Conservation (phyloP, 2,113 vertebrate species). For the Cyphomyrus plagiostoma region DNA sequence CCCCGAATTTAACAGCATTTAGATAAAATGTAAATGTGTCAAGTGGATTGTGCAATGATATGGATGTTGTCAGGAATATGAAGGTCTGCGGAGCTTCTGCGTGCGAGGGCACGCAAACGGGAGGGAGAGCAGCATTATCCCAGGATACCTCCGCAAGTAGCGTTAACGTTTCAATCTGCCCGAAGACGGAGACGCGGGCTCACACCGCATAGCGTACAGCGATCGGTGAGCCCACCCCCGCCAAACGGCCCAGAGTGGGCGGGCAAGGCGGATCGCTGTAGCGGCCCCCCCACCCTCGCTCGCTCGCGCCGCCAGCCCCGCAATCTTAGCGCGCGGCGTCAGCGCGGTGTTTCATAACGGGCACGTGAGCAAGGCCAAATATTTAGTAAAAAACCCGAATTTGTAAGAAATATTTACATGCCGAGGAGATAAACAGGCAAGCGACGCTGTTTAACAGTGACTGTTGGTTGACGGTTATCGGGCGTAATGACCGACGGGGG, state of each 20-base stretch:
- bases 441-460: not conserved
- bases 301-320: not conserved
- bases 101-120: not conserved
- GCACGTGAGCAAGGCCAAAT: not conserved
- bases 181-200: not conserved
- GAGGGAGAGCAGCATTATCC: not conserved
- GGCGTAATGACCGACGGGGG: not conserved
- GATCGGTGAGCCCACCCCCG: not conserved
- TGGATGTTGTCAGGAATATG: not conserved
- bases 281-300: not conserved
- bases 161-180: not conserved
- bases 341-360: not conserved
- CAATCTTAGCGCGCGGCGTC: not conserved
- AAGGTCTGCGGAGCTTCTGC: not conserved
- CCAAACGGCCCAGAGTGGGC: not conserved
- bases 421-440: not conserved
- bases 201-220: not conserved
- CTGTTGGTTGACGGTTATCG: not conserved
- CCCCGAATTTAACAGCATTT: not conserved
- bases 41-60: not conserved
- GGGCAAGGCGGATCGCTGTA: not conserved
- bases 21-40: not conserved
- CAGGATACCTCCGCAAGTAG: not conserved
- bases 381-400: not conserved
- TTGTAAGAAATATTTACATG: not conserved